Conservation (phyloP, 2,113 vertebrate species). For the Oryzias javanicus region DNA sequence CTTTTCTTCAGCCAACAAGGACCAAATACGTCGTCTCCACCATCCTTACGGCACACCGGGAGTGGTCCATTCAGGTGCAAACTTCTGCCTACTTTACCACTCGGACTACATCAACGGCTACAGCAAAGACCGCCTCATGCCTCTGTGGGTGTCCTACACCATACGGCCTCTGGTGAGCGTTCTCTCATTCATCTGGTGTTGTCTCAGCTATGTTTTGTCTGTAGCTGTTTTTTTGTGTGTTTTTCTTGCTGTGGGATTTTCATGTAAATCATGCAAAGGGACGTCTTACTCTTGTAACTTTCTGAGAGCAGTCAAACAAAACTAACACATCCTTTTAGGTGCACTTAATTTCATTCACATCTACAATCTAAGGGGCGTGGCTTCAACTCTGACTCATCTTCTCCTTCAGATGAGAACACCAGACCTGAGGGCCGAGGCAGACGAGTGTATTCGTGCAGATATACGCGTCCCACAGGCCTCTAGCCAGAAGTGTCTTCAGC, state of each 20-base stretch:
- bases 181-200: slow-evolving; percentile 9
- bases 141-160: slow-evolving; percentile 79
- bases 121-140: slow-evolving; percentile 72
- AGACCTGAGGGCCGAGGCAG: slow-evolving; percentile 15
- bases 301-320: slow-evolving; percentile 24
- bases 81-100: slow-evolving; percentile 73
- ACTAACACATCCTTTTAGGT: too few relatives aligned
- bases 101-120: slow-evolving; percentile 71
- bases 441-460: slow-evolving; percentile 74
- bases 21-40: slow-evolving; percentile 53
- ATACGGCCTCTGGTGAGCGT: slow-evolving; percentile 68
- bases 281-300: slow-evolving; percentile 15
- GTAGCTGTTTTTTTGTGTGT: slow-evolving; percentile 10
- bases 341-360: too few relatives aligned
- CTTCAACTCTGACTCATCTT: slow-evolving; percentile 28
- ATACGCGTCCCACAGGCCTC: slow-evolving; percentile 58
- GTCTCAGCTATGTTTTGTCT: slow-evolving; percentile 25
- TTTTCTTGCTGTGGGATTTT: slow-evolving; percentile 45
- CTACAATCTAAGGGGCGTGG: too few relatives aligned
- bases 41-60: slow-evolving; percentile 72
- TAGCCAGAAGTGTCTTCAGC: slow-evolving; percentile 68
- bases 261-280: slow-evolving; percentile 48
- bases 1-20: slow-evolving; percentile 18
- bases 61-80: slow-evolving; percentile 58
- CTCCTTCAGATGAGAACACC: slow-evolving; percentile 46